phyloP scores from a whole-genome alignment of 2,113 vertebrate species.

The Peromyscus maniculatus region DNA sequence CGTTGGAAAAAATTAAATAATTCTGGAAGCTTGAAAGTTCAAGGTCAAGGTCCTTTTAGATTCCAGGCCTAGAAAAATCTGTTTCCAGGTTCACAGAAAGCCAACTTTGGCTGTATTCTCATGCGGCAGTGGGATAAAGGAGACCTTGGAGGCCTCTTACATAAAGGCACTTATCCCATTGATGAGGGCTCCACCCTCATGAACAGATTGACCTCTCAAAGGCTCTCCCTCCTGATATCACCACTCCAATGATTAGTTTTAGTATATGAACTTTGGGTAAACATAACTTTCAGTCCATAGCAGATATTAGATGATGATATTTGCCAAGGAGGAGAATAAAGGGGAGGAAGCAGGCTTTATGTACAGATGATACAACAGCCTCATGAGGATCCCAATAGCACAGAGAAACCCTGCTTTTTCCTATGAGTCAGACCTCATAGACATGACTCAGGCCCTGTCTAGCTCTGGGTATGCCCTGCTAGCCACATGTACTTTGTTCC shows the following conservation, averaged over 20 bases:
- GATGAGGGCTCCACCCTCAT: no score
- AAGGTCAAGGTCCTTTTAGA: background rate
- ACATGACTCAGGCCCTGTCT: background rate
- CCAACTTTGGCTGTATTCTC: background rate
- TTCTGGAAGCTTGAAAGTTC: background rate
- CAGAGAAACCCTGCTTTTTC: background rate
- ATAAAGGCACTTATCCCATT: background rate
- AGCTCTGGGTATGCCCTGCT: background rate
- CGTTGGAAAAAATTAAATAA: background rate
- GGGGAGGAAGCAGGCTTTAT: rapidly evolving
- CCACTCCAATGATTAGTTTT: background rate
- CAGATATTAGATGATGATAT: background rate
- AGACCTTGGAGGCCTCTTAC: background rate
- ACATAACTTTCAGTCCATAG: background rate
- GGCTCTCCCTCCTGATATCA: background rate
- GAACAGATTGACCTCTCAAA: background rate
- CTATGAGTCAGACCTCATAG: background rate
- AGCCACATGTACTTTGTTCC: background rate
- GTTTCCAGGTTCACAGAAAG: background rate
- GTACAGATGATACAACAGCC: background rate
- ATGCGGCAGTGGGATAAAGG: background rate
- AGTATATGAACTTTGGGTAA: background rate
- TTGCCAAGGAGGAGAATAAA: background rate
- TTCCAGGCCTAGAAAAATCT: background rate
- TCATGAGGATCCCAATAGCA: rapidly evolving